A percentile compares a stretch with the other conserved stretches of the same genome.
Conservation (phyloP, 2,797 vertebrate species). For the Gouania willdenowi region DNA sequence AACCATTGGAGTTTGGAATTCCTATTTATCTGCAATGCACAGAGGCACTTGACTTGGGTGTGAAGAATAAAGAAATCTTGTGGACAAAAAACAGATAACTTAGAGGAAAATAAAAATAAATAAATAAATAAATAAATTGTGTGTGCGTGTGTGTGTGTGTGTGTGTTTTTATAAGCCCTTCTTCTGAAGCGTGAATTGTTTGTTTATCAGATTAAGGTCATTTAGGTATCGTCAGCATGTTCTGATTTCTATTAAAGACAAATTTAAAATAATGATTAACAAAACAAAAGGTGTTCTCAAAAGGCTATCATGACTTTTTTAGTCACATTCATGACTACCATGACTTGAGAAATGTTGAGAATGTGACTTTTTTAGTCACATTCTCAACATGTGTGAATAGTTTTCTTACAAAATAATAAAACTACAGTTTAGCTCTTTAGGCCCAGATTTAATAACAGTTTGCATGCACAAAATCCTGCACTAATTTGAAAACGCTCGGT, state of each 20-base stretch:
- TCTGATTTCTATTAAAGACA: constrained; percentile 55
- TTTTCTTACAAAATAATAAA: no score
- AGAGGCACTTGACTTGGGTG: constrained; percentile 79
- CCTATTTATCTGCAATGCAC: constrained; percentile 80
- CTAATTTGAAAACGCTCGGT: no score
- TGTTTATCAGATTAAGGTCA: constrained; percentile 68
- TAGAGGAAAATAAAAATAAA: constrained; percentile 75
- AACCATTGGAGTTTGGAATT: constrained; percentile 83
- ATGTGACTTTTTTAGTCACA: no score
- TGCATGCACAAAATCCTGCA: no score
- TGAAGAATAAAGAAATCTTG: constrained; percentile 82
- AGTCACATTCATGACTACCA: no score
- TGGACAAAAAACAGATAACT: constrained; percentile 71
- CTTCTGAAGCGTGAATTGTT: constrained; percentile 55
- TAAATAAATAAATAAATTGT: constrained; percentile 70
- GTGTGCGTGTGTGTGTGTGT: constrained; percentile 4
- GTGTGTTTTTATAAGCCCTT: constrained; percentile 12
- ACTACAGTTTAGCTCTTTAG: no score
- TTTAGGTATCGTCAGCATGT: constrained; percentile 65
- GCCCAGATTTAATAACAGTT: no score
- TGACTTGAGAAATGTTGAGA: no score
- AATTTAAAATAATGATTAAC: no score
- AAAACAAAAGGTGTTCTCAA: no score
- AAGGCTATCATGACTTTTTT: no score
- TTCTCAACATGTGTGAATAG: no score